Evolutionary conservation across 2,797 vertebrate genomes (phyloP).

Genomic region (Artibeus lituratus): DNA sequence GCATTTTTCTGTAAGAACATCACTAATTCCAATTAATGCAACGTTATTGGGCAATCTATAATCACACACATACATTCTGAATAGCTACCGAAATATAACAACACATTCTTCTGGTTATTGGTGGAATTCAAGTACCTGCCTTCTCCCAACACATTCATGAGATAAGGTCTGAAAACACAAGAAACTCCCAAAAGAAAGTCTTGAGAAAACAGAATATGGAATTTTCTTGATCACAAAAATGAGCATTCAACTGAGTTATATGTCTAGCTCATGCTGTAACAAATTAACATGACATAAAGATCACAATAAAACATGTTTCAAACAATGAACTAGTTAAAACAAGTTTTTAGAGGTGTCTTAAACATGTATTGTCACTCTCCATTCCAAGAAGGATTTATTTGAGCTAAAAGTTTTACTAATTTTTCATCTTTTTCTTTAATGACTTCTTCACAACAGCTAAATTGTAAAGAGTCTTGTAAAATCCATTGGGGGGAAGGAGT

Average conservation of each 20-base stretch:
- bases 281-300: neutral
- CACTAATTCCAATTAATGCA: neutral
- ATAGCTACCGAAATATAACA: neutral
- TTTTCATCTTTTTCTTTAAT: neutral
- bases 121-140: neutral
- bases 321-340: neutral
- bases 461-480: neutral
- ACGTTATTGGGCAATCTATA: neutral
- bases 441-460: neutral
- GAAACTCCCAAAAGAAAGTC: neutral
- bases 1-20: neutral
- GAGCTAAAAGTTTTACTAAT: neutral
- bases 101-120: neutral
- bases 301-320: constrained; percentile 20
- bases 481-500: neutral
- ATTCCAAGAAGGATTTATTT: neutral
- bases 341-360: neutral
- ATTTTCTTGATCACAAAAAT: neutral
- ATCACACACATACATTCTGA: neutral
- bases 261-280: neutral
- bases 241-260: neutral
- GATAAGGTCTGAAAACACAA: neutral
- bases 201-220: neutral
- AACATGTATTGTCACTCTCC: neutral
- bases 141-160: neutral